Evolutionary conservation across 1,140 invertebrate genomes (phyloP).

Genomic region (Drosophila albomicans): DNA sequence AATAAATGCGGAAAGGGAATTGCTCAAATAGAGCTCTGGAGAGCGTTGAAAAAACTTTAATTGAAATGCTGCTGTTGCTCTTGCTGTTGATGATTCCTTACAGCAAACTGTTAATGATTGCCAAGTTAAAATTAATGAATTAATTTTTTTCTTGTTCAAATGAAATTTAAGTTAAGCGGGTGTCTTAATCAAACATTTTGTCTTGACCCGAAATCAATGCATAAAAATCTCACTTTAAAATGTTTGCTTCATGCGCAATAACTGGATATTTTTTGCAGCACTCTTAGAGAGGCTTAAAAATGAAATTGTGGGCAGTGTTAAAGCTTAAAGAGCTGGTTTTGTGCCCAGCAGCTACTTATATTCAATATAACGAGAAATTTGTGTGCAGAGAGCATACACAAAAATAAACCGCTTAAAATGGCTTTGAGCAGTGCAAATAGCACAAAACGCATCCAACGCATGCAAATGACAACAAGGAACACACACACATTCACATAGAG

Average conservation of each 20-base stretch:
- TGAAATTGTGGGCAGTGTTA: conserved; percentile 5
- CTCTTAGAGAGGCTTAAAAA: background rate
- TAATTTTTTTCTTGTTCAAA: too few species aligned
- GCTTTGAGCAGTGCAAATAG: conserved; percentile 80
- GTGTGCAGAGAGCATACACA: conserved; percentile 61
- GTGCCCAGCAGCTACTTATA: conserved; percentile 31
- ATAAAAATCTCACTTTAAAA: background rate
- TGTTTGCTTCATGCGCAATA: background rate
- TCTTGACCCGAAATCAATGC: too few species aligned
- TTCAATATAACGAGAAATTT: conserved; percentile 47
- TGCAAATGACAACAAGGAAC: conserved; percentile 75
- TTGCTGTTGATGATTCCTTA: background rate
- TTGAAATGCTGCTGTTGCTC: conserved; percentile 6
- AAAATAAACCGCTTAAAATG: conserved; percentile 80
- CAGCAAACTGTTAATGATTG: background rate
- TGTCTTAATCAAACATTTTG: too few species aligned
- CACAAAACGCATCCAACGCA: conserved; percentile 68
- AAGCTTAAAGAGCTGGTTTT: conserved; percentile 10
- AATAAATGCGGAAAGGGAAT: conserved; percentile 12
- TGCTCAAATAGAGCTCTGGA: conserved; percentile 23
- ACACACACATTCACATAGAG: conserved; percentile 16
- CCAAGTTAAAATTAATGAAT: background rate
- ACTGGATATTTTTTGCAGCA: background rate
- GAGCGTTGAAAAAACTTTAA: conserved; percentile 17
- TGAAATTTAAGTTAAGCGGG: too few species aligned